A percentile compares a stretch with the other conserved stretches of the same genome.
Conservation (phyloP, 2,797 vertebrate species). For the Danio aesculapii region DNA sequence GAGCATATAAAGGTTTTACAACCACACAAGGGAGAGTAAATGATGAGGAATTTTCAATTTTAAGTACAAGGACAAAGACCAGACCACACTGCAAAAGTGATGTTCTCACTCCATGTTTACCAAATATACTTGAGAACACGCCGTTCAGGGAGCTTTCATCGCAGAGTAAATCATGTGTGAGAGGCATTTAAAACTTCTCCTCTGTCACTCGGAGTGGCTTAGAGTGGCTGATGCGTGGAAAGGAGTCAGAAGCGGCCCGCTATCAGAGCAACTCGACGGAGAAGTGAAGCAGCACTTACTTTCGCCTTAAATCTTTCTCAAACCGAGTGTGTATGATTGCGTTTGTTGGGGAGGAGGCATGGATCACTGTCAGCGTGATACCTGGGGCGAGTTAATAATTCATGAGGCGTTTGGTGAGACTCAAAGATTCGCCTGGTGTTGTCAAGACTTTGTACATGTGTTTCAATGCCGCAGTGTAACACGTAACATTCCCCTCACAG, state of each 20-base stretch:
- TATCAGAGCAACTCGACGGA: slow-evolving; percentile 31
- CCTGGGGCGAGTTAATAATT: slow-evolving; percentile 64
- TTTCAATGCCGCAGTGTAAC: slow-evolving; percentile 34
- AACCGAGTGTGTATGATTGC: slow-evolving; percentile 20
- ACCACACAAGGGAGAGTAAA: no score
- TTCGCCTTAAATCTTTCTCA: slow-evolving; percentile 50
- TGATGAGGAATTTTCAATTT: no score
- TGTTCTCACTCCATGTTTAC: background rate
- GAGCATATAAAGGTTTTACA: no score
- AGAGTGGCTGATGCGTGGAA: slow-evolving; percentile 40
- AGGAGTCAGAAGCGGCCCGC: slow-evolving; percentile 35
- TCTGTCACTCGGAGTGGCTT: slow-evolving; percentile 47
- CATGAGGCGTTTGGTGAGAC: slow-evolving; percentile 57
- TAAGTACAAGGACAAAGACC: background rate
- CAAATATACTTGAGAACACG: slow-evolving; percentile 28
- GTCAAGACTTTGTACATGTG: slow-evolving; percentile 54
- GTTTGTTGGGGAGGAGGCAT: slow-evolving; percentile 23
- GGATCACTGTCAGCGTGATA: slow-evolving; percentile 57
- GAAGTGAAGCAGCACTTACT: slow-evolving; percentile 60
- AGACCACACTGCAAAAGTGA: background rate
- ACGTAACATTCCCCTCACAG: slow-evolving; percentile 35
- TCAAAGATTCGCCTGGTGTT: slow-evolving; percentile 49
- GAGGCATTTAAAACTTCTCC: slow-evolving; percentile 38
- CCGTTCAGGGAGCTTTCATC: slow-evolving; percentile 5
- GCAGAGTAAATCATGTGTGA: slow-evolving; percentile 33